Percentiles rank a stretch among this genome's conserved stretches.
These are phyloP conservation scores for Pionites leucogaster DNA, from an alignment of 2,113 vertebrate genomes.

Conservation along the genomic window DNA sequence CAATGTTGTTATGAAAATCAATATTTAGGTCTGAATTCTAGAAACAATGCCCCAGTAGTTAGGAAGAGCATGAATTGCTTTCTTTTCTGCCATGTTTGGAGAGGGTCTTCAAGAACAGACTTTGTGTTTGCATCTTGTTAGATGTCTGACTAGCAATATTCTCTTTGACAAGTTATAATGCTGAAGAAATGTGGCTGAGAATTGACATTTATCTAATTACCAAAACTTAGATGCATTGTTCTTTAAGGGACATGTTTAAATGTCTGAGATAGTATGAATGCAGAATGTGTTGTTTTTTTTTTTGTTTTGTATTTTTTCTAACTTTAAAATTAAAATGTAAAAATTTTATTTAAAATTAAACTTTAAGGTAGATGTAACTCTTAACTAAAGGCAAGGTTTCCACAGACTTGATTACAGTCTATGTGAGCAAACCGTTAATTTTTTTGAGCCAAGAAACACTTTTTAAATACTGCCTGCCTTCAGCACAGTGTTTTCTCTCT, in stretches of 20 bases:
- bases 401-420: not conserved
- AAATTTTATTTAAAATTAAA: not conserved
- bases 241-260: not conserved
- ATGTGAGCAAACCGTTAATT: not conserved
- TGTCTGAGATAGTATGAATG: not conserved
- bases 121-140: not conserved
- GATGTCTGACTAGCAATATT: not conserved
- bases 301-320: too few relatives aligned
- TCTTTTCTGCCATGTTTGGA: not conserved
- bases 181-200: not conserved
- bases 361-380: not conserved
- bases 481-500: not conserved
- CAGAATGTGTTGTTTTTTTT: not conserved
- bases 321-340: not conserved
- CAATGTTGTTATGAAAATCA: not conserved
- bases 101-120: not conserved
- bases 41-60: not conserved
- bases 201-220: not conserved
- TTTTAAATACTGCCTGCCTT: not conserved
- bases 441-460: not conserved
- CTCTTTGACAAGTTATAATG: not conserved
- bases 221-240: not conserved
- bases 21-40: not conserved
- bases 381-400: not conserved
- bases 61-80: not conserved